These are phyloP conservation scores for Entelurus aequoreus DNA, from an alignment of 2,113 vertebrate species.

Conservation along the genomic window DNA sequence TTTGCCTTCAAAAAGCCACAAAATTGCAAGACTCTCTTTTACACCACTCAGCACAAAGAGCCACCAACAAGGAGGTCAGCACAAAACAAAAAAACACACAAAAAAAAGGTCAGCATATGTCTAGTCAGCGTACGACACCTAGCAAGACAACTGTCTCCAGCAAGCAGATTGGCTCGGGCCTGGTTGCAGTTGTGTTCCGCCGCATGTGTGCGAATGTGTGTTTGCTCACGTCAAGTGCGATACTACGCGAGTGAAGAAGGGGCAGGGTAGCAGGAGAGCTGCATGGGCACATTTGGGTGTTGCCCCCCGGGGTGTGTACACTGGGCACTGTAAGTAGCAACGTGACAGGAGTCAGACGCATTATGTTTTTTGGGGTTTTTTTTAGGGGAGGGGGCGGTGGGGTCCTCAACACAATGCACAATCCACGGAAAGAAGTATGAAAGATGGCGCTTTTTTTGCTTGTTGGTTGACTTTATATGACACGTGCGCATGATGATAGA, in stretches of 20 bases:
- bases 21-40: slow-evolving; percentile 1
- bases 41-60: slow-evolving; percentile 58
- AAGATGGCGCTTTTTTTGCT: not conserved
- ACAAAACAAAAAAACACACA: slow-evolving; percentile 61
- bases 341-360: slow-evolving; percentile 51
- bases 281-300: slow-evolving; percentile 66
- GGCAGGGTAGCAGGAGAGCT: slow-evolving; percentile 62
- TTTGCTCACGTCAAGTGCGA: slow-evolving; percentile 51
- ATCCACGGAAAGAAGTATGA: slow-evolving; percentile 34
- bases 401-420: slow-evolving; percentile 25
- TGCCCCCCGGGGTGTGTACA: slow-evolving; percentile 50
- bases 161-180: slow-evolving; percentile 49
- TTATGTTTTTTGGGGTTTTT: slow-evolving; percentile 14
- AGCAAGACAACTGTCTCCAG: slow-evolving; percentile 60
- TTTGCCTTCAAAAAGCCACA: slow-evolving; percentile 20
- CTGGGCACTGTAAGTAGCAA: slow-evolving; percentile 50
- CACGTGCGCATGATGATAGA: too few species aligned
- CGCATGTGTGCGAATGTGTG: slow-evolving; percentile 16
- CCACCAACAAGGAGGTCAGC: slow-evolving; percentile 65
- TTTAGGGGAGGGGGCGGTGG: slow-evolving; percentile 17
- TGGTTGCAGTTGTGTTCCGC: slow-evolving; percentile 18
- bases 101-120: slow-evolving; percentile 72
- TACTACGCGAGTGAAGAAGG: slow-evolving; percentile 61
- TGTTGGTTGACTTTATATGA: too few species aligned
- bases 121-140: slow-evolving; percentile 65